Evolutionary conservation across 2,888 invertebrate genomes (phyloP).

Genomic region (Drosophila paramelanica): DNA sequence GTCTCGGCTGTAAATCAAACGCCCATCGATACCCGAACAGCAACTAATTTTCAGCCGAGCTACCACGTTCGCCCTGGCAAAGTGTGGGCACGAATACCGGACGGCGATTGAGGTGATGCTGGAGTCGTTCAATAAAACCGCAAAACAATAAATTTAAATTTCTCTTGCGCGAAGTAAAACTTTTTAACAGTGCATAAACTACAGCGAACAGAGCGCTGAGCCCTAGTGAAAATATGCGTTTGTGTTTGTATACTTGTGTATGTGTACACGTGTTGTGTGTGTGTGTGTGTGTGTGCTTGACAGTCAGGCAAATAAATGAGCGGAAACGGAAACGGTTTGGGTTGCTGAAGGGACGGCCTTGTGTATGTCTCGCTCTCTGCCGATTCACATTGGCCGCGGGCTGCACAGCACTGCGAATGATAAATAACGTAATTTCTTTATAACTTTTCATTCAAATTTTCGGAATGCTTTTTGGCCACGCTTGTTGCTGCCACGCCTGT

Average conservation of each 20-base stretch:
- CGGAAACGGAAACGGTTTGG: conserved; percentile 78
- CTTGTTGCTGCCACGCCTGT: conserved; percentile 43
- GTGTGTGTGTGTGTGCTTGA: conserved; percentile 56
- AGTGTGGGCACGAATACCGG: conserved; percentile 8
- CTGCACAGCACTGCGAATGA: conserved; percentile 68
- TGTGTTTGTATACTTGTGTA: conserved; percentile 21
- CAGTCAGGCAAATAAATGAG: conserved; percentile 75
- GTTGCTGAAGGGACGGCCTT: conserved; percentile 39
- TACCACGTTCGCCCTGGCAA: background rate
- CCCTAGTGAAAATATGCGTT: conserved; percentile 14
- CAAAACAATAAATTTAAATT: conserved; percentile 80
- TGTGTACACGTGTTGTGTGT: conserved; percentile 14
- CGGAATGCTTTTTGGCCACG: conserved; percentile 50
- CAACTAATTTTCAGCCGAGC: conserved; percentile 66
- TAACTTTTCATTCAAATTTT: conserved; percentile 78
- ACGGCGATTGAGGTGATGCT: conserved; percentile 31
- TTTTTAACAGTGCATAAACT: conserved; percentile 74
- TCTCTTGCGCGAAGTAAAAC: conserved; percentile 60
- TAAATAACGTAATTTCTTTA: conserved; percentile 80
- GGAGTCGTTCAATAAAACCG: conserved; percentile 68
- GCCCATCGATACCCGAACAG: conserved; percentile 68
- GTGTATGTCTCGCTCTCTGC: conserved; percentile 19
- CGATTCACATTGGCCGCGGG: conserved; percentile 24
- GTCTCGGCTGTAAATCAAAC: conserved; percentile 74
- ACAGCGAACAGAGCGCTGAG: conserved; percentile 35